Evolutionary conservation across 2,797 vertebrate genomes (phyloP).

Genomic region (Cryptoprocta ferox): DNA sequence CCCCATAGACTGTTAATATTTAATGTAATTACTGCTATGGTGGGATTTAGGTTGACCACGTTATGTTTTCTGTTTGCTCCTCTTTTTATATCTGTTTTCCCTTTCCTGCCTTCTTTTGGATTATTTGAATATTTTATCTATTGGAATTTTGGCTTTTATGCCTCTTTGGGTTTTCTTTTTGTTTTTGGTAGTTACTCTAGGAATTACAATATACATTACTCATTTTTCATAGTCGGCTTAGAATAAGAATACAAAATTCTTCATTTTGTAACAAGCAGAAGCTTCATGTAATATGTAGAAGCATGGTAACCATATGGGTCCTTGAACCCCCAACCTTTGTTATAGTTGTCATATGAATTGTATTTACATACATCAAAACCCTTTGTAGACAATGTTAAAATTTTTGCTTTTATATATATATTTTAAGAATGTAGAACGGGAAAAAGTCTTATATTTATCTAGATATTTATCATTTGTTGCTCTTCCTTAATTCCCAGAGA

Average conservation of each 20-base stretch:
- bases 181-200: neutral
- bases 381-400: neutral
- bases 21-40: neutral
- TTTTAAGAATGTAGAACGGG: neutral
- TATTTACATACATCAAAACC: neutral
- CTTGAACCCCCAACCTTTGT: neutral
- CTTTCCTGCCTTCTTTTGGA: neutral
- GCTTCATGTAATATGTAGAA: neutral
- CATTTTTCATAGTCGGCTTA: conserved; percentile 2
- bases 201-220: neutral
- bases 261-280: neutral
- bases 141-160: neutral
- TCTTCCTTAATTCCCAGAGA: neutral
- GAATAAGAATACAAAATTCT: neutral
- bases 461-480: conserved; percentile 4
- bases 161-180: neutral
- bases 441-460: neutral
- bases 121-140: neutral
- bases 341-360: neutral
- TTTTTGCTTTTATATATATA: neutral
- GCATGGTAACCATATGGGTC: neutral
- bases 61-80: neutral
- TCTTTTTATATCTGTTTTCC: neutral
- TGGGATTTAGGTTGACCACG: neutral
- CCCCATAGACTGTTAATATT: neutral